Base-by-base conservation (phyloP, 2,888 invertebrate genomes). In the Orchesellides sinensis region DNA sequence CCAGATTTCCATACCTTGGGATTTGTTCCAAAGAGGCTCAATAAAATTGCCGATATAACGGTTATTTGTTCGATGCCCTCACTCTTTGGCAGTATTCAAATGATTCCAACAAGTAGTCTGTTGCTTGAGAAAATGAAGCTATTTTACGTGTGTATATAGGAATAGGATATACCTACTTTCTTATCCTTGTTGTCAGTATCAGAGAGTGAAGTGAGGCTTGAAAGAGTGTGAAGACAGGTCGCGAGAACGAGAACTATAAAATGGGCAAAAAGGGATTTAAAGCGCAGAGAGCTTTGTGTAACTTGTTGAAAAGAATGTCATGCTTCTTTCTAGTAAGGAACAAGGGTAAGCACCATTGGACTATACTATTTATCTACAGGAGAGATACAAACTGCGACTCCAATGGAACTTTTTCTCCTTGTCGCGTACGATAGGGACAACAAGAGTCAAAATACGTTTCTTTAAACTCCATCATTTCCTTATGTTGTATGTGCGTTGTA, bases 81-180 rank as follows among this genome's bases (percentile, higher is more conserved):
- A 6, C 8, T 8, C 12, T 14, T 61, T 32, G 29, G 5, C n/a
- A n/a, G n/a, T 10, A 61, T 35, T 35, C 14, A 35, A 35, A 35
- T 35, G 61, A 70, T 45, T 75, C 70, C 82, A 82, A 82, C 82
- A 82, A 82, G 82, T 82, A 56, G 75, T 32, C 29, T 47, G 32
- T 14, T 59, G 40, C 40, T 35, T n/a, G 52, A 54, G 27, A 59
- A 73, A 73, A 65, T 65, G 52, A 65, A 74, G 65, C 65, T 35
- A 27, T 40, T 74, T 74, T 35, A 32, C 45, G 56, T 45, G 47
- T 29, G 17, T 40, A n/a, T n/a, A n/a, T n/a, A n/a, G n/a, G n/a
- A n/a, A n/a, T n/a, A n/a, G n/a, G n/a, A 63, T 65, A 23, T 65
- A 65, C 35, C 17, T 27, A 35, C 10, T 29, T 61, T 61, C 35